Evolutionary conservation across 2,113 vertebrate genomes (phyloP).

Genomic region (Conger conger): DNA sequence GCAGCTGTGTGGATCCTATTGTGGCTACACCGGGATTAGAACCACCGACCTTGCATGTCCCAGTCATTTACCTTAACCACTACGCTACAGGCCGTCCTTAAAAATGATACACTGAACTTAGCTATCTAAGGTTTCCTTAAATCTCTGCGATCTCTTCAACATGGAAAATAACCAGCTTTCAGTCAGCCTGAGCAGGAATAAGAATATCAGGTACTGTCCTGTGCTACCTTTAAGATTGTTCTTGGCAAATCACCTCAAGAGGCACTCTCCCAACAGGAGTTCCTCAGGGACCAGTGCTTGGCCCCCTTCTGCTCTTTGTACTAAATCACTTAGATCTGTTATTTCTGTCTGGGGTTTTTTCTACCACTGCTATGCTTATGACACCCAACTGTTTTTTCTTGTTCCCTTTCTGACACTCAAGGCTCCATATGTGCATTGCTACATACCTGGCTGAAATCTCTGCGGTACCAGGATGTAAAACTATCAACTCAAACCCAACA

Average conservation of each 20-base stretch:
- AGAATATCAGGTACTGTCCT: no score
- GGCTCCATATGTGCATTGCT: not conserved
- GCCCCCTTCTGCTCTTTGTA: not conserved
- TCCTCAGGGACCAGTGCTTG: not conserved
- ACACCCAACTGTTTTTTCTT: slow-evolving; percentile 1
- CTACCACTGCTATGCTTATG: not conserved
- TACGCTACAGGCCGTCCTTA: no score
- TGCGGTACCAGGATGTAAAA: not conserved
- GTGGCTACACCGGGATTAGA: no score
- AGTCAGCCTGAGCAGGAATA: no score
- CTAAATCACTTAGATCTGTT: not conserved
- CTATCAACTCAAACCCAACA: not conserved
- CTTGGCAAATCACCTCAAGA: not conserved
- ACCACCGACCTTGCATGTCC: no score
- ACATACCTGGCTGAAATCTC: not conserved
- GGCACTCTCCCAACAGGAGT: not conserved
- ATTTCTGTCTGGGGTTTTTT: not conserved
- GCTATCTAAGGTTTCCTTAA: not conserved
- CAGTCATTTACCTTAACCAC: no score
- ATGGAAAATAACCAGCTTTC: not conserved
- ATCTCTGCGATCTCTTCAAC: not conserved
- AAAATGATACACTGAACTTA: not conserved
- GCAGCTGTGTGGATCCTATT: no score
- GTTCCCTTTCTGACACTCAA: not conserved
- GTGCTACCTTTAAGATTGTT: no score